These are phyloP conservation scores for Aeoliscus strigatus DNA, from an alignment of 2,797 vertebrate species.

Conservation along the genomic window DNA sequence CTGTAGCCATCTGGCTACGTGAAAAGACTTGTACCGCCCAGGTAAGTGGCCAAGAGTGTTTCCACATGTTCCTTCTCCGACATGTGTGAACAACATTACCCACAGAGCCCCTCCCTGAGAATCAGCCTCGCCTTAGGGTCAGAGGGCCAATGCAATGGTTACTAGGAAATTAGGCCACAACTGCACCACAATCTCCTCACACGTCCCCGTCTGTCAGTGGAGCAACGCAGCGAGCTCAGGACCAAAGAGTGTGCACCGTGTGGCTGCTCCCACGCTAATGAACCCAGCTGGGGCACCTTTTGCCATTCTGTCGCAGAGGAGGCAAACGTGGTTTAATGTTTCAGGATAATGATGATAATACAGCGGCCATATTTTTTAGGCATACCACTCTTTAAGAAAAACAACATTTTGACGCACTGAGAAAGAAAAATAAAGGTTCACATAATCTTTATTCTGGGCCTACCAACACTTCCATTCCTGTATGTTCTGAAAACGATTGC, in stretches of 20 bases:
- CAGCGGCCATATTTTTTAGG: slow-evolving; percentile 48
- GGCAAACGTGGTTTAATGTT: slow-evolving; percentile 51
- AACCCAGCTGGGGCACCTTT: slow-evolving; percentile 69
- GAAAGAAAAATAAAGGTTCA: slow-evolving; percentile 20
- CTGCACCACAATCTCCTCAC: slow-evolving; percentile 69
- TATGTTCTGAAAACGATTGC: slow-evolving; percentile 26
- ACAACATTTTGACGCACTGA: slow-evolving; percentile 32
- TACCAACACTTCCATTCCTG: slow-evolving; percentile 28
- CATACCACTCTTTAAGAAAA: slow-evolving; percentile 51
- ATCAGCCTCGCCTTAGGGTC: slow-evolving; percentile 73
- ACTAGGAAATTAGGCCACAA: slow-evolving; percentile 71
- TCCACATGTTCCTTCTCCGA: slow-evolving; percentile 70
- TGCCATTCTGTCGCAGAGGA: slow-evolving; percentile 43
- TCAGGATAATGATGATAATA: slow-evolving; percentile 58
- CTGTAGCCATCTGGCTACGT: slow-evolving; percentile 48
- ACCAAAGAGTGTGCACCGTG: slow-evolving; percentile 48
- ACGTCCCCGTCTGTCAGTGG: slow-evolving; percentile 73
- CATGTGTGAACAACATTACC: slow-evolving; percentile 77
- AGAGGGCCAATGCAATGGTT: slow-evolving; percentile 67
- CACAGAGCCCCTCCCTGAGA: slow-evolving; percentile 59
- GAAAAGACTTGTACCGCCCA: slow-evolving; percentile 51
- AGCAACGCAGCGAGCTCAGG: slow-evolving; percentile 52
- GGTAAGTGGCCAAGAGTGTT: slow-evolving; percentile 63
- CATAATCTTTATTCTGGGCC: slow-evolving; percentile 34
- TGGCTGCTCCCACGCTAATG: slow-evolving; percentile 64